Evolutionary conservation across 2,888 invertebrate species (phyloP).

Genomic region (Chaetoderma sp.): DNA sequence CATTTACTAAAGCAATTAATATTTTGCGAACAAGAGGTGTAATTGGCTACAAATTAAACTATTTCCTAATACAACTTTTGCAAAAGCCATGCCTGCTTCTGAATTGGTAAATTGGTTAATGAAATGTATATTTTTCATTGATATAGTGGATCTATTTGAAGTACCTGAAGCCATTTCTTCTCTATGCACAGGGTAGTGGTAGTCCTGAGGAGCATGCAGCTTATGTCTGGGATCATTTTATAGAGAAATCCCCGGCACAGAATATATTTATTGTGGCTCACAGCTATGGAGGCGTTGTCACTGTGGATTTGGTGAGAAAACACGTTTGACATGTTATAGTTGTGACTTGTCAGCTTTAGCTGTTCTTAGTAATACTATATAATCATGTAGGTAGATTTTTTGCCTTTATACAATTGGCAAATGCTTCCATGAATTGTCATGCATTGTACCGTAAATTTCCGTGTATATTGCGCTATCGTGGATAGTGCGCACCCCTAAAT

Average conservation of each 20-base stretch:
- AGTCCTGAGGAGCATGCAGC: conserved; percentile 76
- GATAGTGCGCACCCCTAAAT: too few species aligned
- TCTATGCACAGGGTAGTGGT: conserved; percentile 72
- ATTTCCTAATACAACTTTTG: too few species aligned
- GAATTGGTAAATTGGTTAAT: not conserved
- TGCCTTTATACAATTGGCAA: too few species aligned
- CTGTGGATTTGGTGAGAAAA: conserved; percentile 74
- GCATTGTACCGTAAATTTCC: too few species aligned
- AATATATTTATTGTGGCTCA: conserved; percentile 82
- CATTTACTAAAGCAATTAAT: not conserved
- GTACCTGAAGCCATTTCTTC: not conserved
- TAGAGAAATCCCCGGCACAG: conserved; percentile 74
- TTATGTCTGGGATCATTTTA: conserved; percentile 79
- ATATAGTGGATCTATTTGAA: not conserved
- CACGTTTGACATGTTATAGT: too few species aligned
- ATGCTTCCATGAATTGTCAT: too few species aligned
- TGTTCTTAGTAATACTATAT: too few species aligned
- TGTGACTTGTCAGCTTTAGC: too few species aligned
- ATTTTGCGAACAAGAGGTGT: not conserved
- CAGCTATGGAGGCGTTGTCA: conserved; percentile 82
- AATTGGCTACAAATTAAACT: too few species aligned
- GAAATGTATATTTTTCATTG: not conserved
- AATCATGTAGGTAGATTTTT: too few species aligned
- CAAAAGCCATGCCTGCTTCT: too few species aligned
- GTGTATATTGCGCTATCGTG: too few species aligned